A percentile compares a stretch with the other conserved stretches of the same genome.
Conservation (phyloP, 2,888 invertebrate species). For the Ormyrus pomaceus region DNA sequence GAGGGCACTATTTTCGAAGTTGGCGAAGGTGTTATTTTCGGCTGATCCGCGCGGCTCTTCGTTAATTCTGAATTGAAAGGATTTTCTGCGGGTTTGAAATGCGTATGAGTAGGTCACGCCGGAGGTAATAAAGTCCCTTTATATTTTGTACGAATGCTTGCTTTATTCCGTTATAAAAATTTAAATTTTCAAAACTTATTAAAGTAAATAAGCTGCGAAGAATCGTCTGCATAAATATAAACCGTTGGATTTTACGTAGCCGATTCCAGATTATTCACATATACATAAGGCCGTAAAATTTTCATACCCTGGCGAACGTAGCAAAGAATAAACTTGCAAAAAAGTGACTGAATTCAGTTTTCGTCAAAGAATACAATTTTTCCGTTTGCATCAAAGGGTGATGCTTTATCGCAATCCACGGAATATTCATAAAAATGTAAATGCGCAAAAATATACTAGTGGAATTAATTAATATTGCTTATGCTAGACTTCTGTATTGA, state of each 20-base stretch:
- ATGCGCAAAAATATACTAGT: too few relatives aligned
- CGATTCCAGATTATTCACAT: conserved; percentile 5
- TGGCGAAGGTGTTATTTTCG: too few relatives aligned
- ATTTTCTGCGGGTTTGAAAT: neutral
- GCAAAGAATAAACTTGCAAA: conserved; percentile 16
- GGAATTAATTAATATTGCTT: too few relatives aligned
- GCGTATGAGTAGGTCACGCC: too few relatives aligned
- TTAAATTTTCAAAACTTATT: neutral
- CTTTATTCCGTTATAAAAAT: neutral
- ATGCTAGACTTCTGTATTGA: too few relatives aligned
- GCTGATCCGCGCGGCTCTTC: neutral
- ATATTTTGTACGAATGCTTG: too few relatives aligned
- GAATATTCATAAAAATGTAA: too few relatives aligned
- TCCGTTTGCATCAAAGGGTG: too few relatives aligned
- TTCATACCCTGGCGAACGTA: neutral
- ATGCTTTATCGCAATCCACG: too few relatives aligned
- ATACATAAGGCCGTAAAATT: conserved; percentile 27
- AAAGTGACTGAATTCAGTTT: neutral
- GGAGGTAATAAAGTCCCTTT: too few relatives aligned
- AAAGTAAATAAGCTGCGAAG: conserved; percentile 3
- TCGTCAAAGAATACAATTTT: neutral
- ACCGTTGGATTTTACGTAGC: neutral
- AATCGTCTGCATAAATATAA: conserved; percentile 27
- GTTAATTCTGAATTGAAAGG: neutral
- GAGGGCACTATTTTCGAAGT: too few relatives aligned